Base-by-base conservation (phyloP, 2,888 invertebrate genomes). In the Anthophora plumipes region DNA sequence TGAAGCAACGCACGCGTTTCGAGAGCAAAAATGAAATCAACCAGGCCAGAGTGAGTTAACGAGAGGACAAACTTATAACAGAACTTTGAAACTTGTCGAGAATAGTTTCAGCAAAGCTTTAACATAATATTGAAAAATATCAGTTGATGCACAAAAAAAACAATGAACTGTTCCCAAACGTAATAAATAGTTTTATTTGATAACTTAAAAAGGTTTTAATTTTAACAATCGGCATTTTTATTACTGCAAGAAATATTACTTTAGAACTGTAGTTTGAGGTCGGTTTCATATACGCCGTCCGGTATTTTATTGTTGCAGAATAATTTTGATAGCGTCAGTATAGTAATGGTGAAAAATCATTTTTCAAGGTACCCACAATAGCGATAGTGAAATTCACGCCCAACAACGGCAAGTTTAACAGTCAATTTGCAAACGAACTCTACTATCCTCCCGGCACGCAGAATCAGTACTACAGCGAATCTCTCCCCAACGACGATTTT, bases 301-400 rank as follows among this genome's bases (percentile, higher is more conserved):
- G 31, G 4, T 31, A 31, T 31, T 31, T 31, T 31, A 31, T 31
- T 31, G 31, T 31, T n/a, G 4, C 31, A 4, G 31, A 31, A 31
- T 31, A 31, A 31, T 54, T 54, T 22, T 22, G 8, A 52, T 22
- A 52, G 12, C 3, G n/a, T n/a, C n/a, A n/a, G n/a, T 12, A 37
- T n/a, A n/a, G 46, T 31, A 31, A 17, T 11, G 5, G 43, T n/a
- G 1, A 3, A n/a, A 54, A 14, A 20, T 60, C 8, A 7, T 14
- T 63, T 61, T 95, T 96, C 20, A 95, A 96, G 85, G 96, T 96
- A 90, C 90, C 91, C 54, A 94, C 94, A 37, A 94, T 97, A 90
- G 97, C 98, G 43, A 96, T 96, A 88, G 96, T 98, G 41, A 96
- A 96, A 84, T 98, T 97, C 89, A 96, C 96, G 9, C 98, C 98